Conservation (phyloP, 2,888 invertebrate genomes). For the Chrysina gloriosa region DNA sequence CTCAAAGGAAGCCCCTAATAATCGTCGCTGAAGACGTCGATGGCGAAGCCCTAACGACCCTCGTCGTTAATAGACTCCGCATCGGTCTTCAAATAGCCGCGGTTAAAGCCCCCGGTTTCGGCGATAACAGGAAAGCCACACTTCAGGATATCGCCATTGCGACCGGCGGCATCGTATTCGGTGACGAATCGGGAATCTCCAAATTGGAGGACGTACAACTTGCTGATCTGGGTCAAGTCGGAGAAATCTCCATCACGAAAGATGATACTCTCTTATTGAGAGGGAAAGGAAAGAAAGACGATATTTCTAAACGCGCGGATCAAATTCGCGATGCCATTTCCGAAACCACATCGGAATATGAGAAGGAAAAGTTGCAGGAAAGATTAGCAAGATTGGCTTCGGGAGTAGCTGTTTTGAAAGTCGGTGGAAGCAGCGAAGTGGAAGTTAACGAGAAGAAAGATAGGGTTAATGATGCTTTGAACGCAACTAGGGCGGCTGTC, state of each 20-base stretch:
- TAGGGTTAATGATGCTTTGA: conserved; percentile 66
- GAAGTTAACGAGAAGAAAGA: conserved; percentile 68
- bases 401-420: conserved; percentile 66
- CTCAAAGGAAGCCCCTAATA: conserved; percentile 92
- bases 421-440: conserved; percentile 67
- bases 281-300: conserved; percentile 63
- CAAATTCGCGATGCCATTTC: conserved; percentile 65
- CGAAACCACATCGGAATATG: conserved; percentile 65
- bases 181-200: conserved; percentile 65
- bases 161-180: conserved; percentile 65
- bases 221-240: conserved; percentile 64
- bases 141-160: conserved; percentile 66
- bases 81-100: conserved; percentile 67
- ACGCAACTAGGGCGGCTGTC: conserved; percentile 67
- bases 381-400: conserved; percentile 66
- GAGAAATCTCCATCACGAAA: conserved; percentile 66
- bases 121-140: conserved; percentile 66
- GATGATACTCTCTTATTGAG: conserved; percentile 66
- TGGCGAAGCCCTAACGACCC: conserved; percentile 66
- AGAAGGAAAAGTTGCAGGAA: conserved; percentile 67
- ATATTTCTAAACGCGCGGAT: conserved; percentile 63
- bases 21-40: conserved; percentile 74
- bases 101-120: conserved; percentile 68
- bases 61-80: conserved; percentile 65
- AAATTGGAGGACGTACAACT: conserved; percentile 65